Evolutionary conservation across 2,888 invertebrate genomes (phyloP), one percentile per base, ranked within the genome.

Genomic region (Clusia tigrina): DNA sequence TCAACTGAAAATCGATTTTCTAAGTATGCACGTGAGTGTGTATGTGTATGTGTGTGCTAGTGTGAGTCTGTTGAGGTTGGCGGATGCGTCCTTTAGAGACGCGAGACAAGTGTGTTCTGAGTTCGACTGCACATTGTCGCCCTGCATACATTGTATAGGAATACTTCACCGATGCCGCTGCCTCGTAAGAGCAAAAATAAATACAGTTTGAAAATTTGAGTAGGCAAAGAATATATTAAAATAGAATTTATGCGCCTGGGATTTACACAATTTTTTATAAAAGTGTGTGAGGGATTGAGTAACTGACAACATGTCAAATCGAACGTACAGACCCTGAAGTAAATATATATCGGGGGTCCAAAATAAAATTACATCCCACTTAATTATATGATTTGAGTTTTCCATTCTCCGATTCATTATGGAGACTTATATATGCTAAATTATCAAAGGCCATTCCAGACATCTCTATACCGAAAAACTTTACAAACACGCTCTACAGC

Each of bases 1-100:
- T 75, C 79, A 77, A 78, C 72, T 70, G 67, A 69, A 77, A 76
- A 78, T 79, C 78, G 77, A 78, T 78, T 73, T 64, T 66, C 15
- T 22, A 3, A 20, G 2, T 20, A 6, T 20, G 5, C 6, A 5
- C 15, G 48, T 48, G 20, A 9, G 48, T 20, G 20, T 22, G 48
- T 48, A 2, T 9, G 48, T 48, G 22, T 20, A 22, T 9, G 18
- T 20, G 48, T 20, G 48, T 20, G 48, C 22, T 2, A 20, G 48
- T 48, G 18, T 48, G 20, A 15, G 42, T n/a, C 9, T n/a, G 42
- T 3, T n/a, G 42, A 42, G 6, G n/a, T n/a, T 42, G 42, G 12
- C 42, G 42, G 42, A 12, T 12, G n/a, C n/a, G 42, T 42, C 42
- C 42, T 42, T 6, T n/a, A 42, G 42, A 42, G 10, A n/a, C 42